phyloP scores from a whole-genome alignment of 2,888 invertebrate species.

The Tinea trinotella region DNA sequence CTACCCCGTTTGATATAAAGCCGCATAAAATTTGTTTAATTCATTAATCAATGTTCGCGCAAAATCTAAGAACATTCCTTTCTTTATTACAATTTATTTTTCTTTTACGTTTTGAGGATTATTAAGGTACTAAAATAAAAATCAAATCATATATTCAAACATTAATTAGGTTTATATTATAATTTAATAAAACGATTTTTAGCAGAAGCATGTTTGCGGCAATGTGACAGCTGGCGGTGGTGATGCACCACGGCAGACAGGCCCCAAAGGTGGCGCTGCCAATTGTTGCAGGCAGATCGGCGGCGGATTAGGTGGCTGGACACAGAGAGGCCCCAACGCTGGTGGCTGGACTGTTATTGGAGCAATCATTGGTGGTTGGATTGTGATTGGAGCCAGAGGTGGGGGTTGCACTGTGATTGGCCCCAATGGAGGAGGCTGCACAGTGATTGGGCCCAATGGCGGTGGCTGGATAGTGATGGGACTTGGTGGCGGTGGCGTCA shows the following conservation, averaged over 20 bases:
- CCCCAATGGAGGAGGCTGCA: constrained; percentile 18
- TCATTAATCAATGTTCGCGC: too few species aligned
- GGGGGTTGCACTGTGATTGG: constrained; percentile 46
- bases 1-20: too few species aligned
- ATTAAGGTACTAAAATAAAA: too few species aligned
- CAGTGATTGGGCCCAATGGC: constrained; percentile 34
- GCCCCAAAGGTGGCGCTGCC: constrained; percentile 29
- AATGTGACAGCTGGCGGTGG: not conserved
- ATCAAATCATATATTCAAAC: not conserved
- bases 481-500: constrained; percentile 41
- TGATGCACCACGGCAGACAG: not conserved
- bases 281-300: constrained; percentile 48
- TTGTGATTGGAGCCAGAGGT: constrained; percentile 42
- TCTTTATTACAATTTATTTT: too few species aligned
- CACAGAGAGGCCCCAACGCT: constrained; percentile 43
- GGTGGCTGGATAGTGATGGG: constrained; percentile 23
- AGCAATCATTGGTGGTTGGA: constrained; percentile 47
- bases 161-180: not conserved
- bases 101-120: too few species aligned
- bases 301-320: constrained; percentile 39
- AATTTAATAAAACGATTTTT: not conserved
- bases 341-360: constrained; percentile 53
- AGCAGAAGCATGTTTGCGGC: constrained; percentile 21
- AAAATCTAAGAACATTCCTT: too few species aligned
- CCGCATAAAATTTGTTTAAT: too few species aligned